These are phyloP conservation scores for Paracanthobrama guichenoti DNA, from an alignment of 2,113 vertebrate species.

Conservation along the genomic window DNA sequence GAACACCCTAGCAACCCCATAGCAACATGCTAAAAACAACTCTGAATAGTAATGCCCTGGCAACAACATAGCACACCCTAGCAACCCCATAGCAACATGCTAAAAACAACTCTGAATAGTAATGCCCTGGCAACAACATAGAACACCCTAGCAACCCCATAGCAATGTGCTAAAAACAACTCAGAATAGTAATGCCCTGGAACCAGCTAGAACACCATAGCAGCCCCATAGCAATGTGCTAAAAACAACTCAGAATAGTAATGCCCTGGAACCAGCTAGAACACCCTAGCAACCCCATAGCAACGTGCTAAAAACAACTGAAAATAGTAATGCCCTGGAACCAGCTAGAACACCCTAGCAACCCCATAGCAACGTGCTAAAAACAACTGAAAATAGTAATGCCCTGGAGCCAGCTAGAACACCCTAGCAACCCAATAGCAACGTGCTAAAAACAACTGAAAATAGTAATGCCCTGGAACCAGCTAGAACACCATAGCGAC, in stretches of 20 bases:
- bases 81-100: not conserved
- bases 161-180: not conserved
- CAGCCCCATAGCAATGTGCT: not conserved
- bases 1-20: no score
- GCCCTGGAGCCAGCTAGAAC: not conserved
- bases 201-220: not conserved
- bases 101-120: not conserved
- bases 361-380: not conserved
- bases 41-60: not conserved
- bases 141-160: not conserved
- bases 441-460: not conserved
- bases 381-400: not conserved
- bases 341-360: not conserved
- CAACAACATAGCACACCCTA: not conserved
- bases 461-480: not conserved
- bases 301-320: not conserved
- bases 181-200: accelerated
- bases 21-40: not conserved
- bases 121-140: accelerated
- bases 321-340: not conserved
- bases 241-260: not conserved
- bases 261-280: not conserved
- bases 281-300: not conserved
- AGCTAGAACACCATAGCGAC: not conserved
- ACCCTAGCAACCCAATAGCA: not conserved